Evolutionary conservation across 2,797 vertebrate genomes (phyloP).

Genomic region (Steatocranus sp.): DNA sequence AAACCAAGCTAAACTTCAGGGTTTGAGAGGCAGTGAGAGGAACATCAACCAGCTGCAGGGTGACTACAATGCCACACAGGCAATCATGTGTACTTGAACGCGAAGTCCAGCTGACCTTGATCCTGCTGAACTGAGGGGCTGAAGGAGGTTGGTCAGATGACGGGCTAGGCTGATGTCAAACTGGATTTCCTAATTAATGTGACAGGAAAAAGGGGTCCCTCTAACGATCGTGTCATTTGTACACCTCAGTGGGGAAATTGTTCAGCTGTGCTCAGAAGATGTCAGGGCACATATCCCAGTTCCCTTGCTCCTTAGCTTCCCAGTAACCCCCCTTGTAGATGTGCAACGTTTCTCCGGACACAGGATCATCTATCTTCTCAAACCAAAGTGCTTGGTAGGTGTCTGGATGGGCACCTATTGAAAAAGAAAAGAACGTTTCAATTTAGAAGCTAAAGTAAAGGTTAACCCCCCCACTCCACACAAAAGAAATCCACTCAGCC

Average conservation of each 20-base stretch:
- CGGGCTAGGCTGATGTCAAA: not conserved
- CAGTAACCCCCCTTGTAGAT: constrained; percentile 93
- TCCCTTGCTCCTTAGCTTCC: constrained; percentile 89
- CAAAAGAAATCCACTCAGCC: not conserved
- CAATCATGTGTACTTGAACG: not conserved
- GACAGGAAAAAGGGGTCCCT: not conserved
- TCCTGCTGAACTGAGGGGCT: constrained; percentile 6
- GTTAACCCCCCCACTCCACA: not conserved
- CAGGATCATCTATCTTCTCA: constrained; percentile 80
- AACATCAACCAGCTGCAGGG: not conserved
- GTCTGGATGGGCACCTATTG: constrained; percentile 80
- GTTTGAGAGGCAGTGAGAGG: constrained; percentile 27
- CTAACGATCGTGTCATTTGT: not conserved
- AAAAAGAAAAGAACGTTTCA: not conserved
- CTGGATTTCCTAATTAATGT: not conserved
- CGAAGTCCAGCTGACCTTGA: constrained; percentile 12
- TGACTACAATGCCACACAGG: not conserved
- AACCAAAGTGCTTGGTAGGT: constrained; percentile 92
- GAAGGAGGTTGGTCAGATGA: not conserved
- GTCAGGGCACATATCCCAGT: constrained; percentile 86
- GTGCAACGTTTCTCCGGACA: constrained; percentile 84
- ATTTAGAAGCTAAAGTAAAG: not conserved
- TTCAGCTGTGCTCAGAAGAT: constrained; percentile 79
- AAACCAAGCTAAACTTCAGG: not conserved
- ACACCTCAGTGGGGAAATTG: not conserved